Conservation (phyloP, 2,888 invertebrate genomes). For the Zeuzera pyrina region DNA sequence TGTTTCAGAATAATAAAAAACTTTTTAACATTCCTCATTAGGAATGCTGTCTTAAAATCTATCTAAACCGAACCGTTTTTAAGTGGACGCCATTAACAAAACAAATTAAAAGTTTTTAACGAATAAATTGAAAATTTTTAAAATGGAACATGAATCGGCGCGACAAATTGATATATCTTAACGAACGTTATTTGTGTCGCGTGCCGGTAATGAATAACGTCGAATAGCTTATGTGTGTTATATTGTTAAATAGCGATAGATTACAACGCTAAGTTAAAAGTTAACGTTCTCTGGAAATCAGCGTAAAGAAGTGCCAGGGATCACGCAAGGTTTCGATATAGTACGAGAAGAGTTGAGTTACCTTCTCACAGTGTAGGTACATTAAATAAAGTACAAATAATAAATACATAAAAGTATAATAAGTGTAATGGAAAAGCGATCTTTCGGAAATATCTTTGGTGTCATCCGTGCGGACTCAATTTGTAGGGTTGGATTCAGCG, state of each 20-base stretch:
- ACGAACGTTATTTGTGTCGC: constrained; percentile 29
- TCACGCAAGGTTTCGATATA: constrained; percentile 39
- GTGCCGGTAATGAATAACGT: constrained; percentile 31
- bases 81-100: constrained; percentile 6
- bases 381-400: too few relatives aligned
- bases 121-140: constrained; percentile 19
- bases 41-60: too few relatives aligned
- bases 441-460: too few relatives aligned
- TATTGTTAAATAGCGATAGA: constrained; percentile 32
- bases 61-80: too few relatives aligned
- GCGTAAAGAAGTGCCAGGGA: constrained; percentile 35
- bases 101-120: constrained; percentile 27
- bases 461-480: too few relatives aligned
- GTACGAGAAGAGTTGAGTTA: too few relatives aligned
- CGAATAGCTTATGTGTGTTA: constrained; percentile 15
- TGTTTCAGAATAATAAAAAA: too few relatives aligned
- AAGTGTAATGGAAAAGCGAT: too few relatives aligned
- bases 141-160: constrained; percentile 24
- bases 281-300: constrained; percentile 28
- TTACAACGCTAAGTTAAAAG: constrained; percentile 22
- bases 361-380: too few relatives aligned
- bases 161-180: constrained; percentile 10
- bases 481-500: too few relatives aligned
- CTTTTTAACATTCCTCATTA: too few relatives aligned
- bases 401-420: too few relatives aligned